Conservation (phyloP, 2,888 invertebrate species). For the Tridacna gigas region DNA sequence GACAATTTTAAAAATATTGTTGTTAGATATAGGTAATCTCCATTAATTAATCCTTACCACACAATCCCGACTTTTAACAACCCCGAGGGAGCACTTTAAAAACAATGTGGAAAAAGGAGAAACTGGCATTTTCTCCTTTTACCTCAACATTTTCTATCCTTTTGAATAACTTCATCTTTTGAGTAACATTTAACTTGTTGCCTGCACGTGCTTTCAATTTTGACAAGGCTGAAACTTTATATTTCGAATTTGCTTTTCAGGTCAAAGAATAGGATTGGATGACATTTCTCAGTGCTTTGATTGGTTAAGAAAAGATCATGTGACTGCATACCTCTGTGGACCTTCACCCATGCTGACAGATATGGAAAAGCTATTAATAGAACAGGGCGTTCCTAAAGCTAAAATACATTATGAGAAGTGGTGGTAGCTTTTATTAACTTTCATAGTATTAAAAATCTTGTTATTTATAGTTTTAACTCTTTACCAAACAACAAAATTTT, state of each 20-base stretch:
- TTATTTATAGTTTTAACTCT: background rate
- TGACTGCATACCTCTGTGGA: constrained; percentile 77
- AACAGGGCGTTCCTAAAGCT: constrained; percentile 55
- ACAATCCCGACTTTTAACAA: too few species aligned
- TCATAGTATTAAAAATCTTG: background rate
- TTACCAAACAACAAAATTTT: background rate
- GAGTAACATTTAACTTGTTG: too few species aligned
- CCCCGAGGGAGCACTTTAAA: too few species aligned
- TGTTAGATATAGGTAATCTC: too few species aligned
- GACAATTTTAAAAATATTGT: too few species aligned
- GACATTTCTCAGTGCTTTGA: constrained; percentile 66
- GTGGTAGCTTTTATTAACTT: constrained; percentile 64
- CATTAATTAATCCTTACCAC: too few species aligned
- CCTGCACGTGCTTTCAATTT: background rate
- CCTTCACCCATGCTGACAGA: constrained; percentile 76
- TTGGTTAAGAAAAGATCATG: constrained; percentile 60
- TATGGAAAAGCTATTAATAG: constrained; percentile 66
- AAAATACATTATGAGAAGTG: constrained; percentile 77
- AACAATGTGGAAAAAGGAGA: too few species aligned
- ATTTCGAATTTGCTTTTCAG: constrained; percentile 13
- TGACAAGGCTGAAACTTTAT: background rate
- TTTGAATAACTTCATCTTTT: too few species aligned
- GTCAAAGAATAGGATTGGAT: constrained; percentile 30
- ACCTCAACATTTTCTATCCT: too few species aligned
- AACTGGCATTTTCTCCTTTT: too few species aligned